Percentiles rank a stretch among this genome's conserved stretches.
Evolutionary conservation across 2,888 invertebrate genomes (phyloP).

Genomic region (Caenorhabditis imperialis): DNA sequence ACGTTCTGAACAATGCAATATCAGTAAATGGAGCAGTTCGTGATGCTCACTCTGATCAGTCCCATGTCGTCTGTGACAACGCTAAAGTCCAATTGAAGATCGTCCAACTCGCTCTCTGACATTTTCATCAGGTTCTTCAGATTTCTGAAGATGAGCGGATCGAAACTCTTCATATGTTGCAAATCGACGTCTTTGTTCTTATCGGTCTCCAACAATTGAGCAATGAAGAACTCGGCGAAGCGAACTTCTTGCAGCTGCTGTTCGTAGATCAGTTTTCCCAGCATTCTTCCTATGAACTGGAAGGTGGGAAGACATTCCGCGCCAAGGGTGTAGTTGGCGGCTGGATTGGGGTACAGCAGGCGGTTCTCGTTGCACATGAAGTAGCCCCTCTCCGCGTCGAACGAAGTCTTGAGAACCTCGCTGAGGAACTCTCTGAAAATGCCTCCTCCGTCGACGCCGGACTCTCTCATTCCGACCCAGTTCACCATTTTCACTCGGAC

Average conservation of each 20-base stretch:
- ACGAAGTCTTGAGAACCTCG: conserved; percentile 85
- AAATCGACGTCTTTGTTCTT: conserved; percentile 52
- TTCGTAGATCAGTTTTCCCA: conserved; percentile 96
- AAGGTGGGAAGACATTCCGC: conserved; percentile 83
- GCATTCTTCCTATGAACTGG: conserved; percentile 92
- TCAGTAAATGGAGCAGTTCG: not conserved
- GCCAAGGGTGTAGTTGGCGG: conserved; percentile 83
- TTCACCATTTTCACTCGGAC: conserved; percentile 85
- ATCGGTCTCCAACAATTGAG: conserved; percentile 83
- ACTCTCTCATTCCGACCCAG: conserved; percentile 91
- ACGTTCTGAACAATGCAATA: conserved; percentile 80
- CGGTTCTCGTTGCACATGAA: conserved; percentile 82
- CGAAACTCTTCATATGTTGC: conserved; percentile 62
- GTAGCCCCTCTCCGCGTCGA: conserved; percentile 82
- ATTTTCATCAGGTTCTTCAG: conserved; percentile 38
- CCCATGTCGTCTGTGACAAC: conserved; percentile 61
- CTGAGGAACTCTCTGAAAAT: conserved; percentile 92
- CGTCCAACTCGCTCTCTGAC: conserved; percentile 44
- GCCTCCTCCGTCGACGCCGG: conserved; percentile 97
- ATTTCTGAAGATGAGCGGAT: conserved; percentile 58
- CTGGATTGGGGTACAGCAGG: conserved; percentile 95
- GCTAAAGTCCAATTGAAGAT: conserved; percentile 64
- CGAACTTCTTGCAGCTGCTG: conserved; percentile 94
- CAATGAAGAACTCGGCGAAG: conserved; percentile 94
- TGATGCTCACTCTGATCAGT: conserved; percentile 10